Evolutionary conservation across 2,113 vertebrate genomes (phyloP).

Genomic region (Chauna torquata): DNA sequence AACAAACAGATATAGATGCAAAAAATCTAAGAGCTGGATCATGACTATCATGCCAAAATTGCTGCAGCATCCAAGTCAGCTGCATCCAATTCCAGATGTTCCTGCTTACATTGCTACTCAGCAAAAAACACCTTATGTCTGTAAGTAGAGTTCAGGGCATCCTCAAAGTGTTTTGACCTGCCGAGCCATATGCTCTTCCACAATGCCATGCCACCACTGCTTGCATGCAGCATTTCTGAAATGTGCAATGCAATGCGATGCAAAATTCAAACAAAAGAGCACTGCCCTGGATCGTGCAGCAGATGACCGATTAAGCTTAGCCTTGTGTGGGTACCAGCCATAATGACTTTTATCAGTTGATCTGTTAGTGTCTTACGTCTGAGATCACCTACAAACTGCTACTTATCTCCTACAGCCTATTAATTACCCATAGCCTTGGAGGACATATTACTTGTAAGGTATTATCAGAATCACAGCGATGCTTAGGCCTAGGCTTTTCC

Average conservation of each 20-base stretch:
- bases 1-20: not conserved
- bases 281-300: not conserved
- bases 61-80: not conserved
- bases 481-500: not conserved
- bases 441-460: not conserved
- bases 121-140: not conserved
- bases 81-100: not conserved
- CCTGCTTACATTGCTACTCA: not conserved
- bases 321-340: not conserved
- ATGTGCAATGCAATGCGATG: not conserved
- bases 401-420: not conserved
- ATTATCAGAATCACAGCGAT: not conserved
- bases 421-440: not conserved
- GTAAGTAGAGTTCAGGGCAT: not conserved
- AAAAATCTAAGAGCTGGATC: not conserved
- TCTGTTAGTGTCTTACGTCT: not conserved
- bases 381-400: not conserved
- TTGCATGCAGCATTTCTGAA: not conserved
- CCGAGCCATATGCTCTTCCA: not conserved
- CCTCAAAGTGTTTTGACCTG: not conserved
- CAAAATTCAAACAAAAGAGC: rapidly evolving
- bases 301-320: not conserved
- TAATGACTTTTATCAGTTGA: not conserved
- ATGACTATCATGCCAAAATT: not conserved
- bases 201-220: not conserved